These are phyloP conservation scores for Calliphora vicina DNA, from an alignment of 1,140 invertebrate species.

Conservation along the genomic window DNA sequence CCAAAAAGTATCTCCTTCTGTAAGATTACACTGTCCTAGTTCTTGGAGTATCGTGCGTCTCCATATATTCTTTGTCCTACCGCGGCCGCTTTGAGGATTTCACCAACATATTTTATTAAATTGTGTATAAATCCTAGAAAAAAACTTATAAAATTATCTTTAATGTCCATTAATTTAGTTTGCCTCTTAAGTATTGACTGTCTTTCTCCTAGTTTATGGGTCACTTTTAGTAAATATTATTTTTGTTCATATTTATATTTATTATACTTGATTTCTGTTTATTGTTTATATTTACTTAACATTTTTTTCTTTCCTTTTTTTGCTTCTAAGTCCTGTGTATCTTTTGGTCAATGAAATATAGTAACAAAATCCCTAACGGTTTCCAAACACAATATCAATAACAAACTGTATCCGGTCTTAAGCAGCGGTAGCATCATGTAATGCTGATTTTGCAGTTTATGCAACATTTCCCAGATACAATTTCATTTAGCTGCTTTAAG, in stretches of 20 bases:
- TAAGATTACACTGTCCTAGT: too few relatives aligned
- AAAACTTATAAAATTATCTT: too few relatives aligned
- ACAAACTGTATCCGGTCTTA: conserved; percentile 9
- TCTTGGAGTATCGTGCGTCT: too few relatives aligned
- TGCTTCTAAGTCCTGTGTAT: not conserved
- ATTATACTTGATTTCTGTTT: not conserved
- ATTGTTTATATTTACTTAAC: conserved; percentile 11
- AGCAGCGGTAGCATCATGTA: not conserved
- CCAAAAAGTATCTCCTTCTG: too few relatives aligned
- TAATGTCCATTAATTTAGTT: too few relatives aligned
- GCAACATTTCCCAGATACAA: not conserved
- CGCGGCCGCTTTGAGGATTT: too few relatives aligned
- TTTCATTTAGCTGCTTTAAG: not conserved
- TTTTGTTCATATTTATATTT: not conserved
- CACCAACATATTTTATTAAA: too few relatives aligned
- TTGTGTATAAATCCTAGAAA: too few relatives aligned
- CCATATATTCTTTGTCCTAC: too few relatives aligned
- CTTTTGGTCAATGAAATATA: not conserved
- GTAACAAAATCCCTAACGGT: not conserved
- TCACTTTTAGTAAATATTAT: not conserved
- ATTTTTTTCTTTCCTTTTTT: not conserved
- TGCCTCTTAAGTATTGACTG: too few relatives aligned
- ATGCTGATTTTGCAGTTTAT: conserved; percentile 5
- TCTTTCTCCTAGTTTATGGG: too few relatives aligned
- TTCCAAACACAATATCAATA: not conserved